Percentiles rank a stretch among this genome's conserved stretches.
phyloP scores from a whole-genome alignment of 2,113 vertebrate genomes.

The Embiotoca jacksoni region DNA sequence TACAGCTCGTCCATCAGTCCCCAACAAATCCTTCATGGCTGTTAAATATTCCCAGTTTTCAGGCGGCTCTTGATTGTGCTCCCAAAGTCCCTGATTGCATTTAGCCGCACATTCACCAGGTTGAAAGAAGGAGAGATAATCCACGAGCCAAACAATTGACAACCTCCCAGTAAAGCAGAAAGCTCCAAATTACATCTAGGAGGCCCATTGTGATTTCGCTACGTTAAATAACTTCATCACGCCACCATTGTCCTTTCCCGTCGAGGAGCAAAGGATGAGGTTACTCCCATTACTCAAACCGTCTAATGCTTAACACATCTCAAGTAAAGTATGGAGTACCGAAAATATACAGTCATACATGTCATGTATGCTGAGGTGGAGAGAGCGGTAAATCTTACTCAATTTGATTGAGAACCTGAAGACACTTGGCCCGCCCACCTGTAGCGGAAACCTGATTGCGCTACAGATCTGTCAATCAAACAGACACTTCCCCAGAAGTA shows the following conservation, averaged over 20 bases:
- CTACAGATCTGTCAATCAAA: too few species aligned
- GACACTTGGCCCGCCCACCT: too few species aligned
- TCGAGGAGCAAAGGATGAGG: neutral
- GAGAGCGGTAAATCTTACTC: too few species aligned
- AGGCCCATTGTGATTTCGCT: neutral
- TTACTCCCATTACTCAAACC: neutral
- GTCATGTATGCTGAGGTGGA: too few species aligned
- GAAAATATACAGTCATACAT: too few species aligned
- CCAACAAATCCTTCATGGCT: slow-evolving; percentile 54
- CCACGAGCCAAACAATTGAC: slow-evolving; percentile 34
- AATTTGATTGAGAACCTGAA: too few species aligned
- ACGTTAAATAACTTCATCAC: slow-evolving; percentile 13
- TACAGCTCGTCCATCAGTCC: slow-evolving; percentile 34
- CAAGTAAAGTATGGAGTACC: too few species aligned
- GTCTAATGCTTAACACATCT: neutral
- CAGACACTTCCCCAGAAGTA: too few species aligned
- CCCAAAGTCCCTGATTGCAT: slow-evolving; percentile 75
- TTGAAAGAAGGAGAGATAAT: slow-evolving; percentile 56
- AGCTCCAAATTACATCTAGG: neutral
- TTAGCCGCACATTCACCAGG: slow-evolving; percentile 54
- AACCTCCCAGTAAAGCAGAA: slow-evolving; percentile 40
- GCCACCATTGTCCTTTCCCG: slow-evolving; percentile 3
- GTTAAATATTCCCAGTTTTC: slow-evolving; percentile 63
- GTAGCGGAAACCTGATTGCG: too few species aligned
- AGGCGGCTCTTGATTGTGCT: slow-evolving; percentile 61